Percentiles rank a stretch among this genome's conserved stretches.
These are phyloP conservation scores for Dendronephthya gigantea DNA, from an alignment of 64 coral and sea anemone species.

Conservation along the genomic window DNA sequence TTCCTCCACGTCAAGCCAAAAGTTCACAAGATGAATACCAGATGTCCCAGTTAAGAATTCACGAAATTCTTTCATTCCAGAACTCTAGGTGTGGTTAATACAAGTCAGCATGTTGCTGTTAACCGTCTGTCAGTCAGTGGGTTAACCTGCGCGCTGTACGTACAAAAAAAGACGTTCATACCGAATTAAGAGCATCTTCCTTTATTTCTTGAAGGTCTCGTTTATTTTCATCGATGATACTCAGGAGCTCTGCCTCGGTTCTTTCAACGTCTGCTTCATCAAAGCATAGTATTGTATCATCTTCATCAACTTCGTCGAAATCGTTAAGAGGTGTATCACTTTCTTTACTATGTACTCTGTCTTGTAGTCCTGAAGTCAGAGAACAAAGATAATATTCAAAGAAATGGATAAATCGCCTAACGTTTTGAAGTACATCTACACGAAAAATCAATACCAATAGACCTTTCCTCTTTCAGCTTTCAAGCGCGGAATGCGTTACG, in stretches of 20 bases:
- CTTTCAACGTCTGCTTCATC: conserved; percentile 46
- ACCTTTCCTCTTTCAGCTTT: no score
- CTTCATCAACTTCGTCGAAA: conserved; percentile 37
- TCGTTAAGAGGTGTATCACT: not conserved
- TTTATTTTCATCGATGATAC: conserved; percentile 59
- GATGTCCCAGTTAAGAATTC: conserved; percentile 60
- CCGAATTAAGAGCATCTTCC: conserved; percentile 69
- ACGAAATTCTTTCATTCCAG: conserved; percentile 67
- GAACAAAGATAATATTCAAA: no score
- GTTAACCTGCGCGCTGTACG: no score
- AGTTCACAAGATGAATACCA: conserved; percentile 74
- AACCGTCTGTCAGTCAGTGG: no score
- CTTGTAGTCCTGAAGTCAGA: not conserved
- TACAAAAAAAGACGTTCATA: conserved; percentile 15
- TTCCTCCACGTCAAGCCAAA: conserved; percentile 86
- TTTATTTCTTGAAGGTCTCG: conserved; percentile 77
- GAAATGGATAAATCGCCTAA: no score
- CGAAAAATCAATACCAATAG: no score
- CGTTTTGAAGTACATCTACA: no score
- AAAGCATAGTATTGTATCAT: conserved; percentile 66
- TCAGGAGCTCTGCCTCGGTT: conserved; percentile 76
- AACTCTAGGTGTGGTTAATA: conserved; percentile 29
- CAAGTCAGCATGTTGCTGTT: not conserved
- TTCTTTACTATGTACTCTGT: not conserved
- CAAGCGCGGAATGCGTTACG: no score